Evolutionary conservation across 2,888 invertebrate species (phyloP), one percentile per base, ranked within the genome.

Genomic region (Drosophila differens): DNA sequence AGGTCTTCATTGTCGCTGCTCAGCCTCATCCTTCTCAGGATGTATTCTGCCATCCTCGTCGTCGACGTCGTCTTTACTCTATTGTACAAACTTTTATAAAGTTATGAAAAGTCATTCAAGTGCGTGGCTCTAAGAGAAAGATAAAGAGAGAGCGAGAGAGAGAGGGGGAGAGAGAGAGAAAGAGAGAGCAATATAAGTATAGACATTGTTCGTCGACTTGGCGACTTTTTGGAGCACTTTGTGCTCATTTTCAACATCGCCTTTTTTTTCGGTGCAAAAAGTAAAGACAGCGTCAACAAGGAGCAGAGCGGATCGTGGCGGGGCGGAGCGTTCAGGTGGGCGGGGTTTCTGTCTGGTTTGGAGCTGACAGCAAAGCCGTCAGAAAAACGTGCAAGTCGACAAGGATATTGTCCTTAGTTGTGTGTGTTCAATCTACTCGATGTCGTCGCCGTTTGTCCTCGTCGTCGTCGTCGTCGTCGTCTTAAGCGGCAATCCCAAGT

Each of bases 81-180:
- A 83, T 83, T 84, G 83, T 86, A 84, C 60, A 80, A 85, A 85
- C 78, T 85, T 85, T 87, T 87, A 87, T 85, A 87, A 85, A 85
- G 85, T 85, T 86, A 86, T 86, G 85, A 86, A 86, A 86, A 86
- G 85, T 86, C 85, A 86, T 86, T 86, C 87, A 86, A 86, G 85
- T 89, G 83, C 85, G 77, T 79, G 79, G 77, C 81, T 70, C 60
- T 61, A 80, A 55, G 25, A 41, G 39, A 35, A 39, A n/a, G 37
- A 25, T n/a, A 39, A 25, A 33, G 33, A 25, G 19, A 39, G 10
- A 30, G 47, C n/a, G 35, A 16, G 19, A 28, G 47, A 12, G 3
- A 35, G 2, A 12, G 28, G 12, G 52, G 14, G n/a, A n/a, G n/a
- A n/a, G 28, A 49, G 35, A 28, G 35, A 33, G 47, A 25, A 44